Evolutionary conservation across 2,797 vertebrate genomes (phyloP), one percentile per base, ranked within the genome.

Genomic region (Amniataba percoides): DNA sequence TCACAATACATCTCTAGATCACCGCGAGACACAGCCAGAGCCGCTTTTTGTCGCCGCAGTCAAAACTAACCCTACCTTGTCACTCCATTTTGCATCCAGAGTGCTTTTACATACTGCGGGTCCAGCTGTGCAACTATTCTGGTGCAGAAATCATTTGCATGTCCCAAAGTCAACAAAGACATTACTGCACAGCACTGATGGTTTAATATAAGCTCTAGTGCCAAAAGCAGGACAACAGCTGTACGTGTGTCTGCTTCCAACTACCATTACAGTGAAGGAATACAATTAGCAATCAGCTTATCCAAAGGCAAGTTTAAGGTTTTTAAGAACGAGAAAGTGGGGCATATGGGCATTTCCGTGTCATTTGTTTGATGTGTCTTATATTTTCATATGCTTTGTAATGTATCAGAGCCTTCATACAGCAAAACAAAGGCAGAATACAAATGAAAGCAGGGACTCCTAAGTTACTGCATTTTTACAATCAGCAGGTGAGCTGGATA

Each of bases 171-270:
- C 66, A 77, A 67, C 56, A 78, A 59, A 52, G 43, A 56, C 42
- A 80, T 80, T 40, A 77, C 64, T 74, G 65, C 46, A 71, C 73
- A 49, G 60, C 60, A 49, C 14, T 76, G 57, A 67, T 40, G 23
- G 57, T 85, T 78, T 70, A 53, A 69, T 80, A 80, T 68, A 45
- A 81, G 56, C 60, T 77, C 59, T 42, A 59, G 77, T 67, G 81
- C 77, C 62, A 71, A 82, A 78, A 74, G 72, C 62, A 80, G 62
- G 53, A 75, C 46, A 62, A 58, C 84, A 87, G 75, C 77, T 86
- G 85, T 60, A 57, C 56, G 69, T 25, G 49, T 19, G 68, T 64
- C 81, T 45, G 61, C 55, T 27, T 84, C 74, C 51, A 69, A 53
- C 25, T 69, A 55, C 40, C 39, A 34, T 73, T 81, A 74, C 57